Conservation (phyloP, 2,113 vertebrate species). For the Chamaetylas fuelleborni region DNA sequence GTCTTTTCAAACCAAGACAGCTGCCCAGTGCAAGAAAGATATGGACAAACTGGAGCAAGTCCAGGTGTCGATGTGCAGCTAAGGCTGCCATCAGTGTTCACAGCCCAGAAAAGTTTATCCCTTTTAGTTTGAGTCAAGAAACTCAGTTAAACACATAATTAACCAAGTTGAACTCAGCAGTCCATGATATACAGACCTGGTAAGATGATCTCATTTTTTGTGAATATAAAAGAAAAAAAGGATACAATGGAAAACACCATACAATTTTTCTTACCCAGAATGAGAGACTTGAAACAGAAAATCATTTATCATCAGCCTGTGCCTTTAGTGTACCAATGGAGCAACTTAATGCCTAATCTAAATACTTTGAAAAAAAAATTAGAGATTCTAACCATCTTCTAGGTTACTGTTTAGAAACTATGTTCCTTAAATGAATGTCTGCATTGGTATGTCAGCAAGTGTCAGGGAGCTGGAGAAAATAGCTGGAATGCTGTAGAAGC, state of each 20-base stretch:
- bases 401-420: not conserved
- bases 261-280: not conserved
- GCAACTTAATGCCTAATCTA: not conserved
- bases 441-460: not conserved
- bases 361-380: not conserved
- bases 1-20: too few species aligned
- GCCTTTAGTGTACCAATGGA: not conserved
- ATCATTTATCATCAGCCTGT: not conserved
- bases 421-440: not conserved
- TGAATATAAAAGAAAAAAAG: not conserved
- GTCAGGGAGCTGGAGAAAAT: not conserved
- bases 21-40: not conserved
- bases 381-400: not conserved
- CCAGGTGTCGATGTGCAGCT: not conserved
- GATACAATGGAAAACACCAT: not conserved
- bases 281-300: not conserved
- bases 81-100: not conserved
- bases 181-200: not conserved
- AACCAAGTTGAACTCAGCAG: not conserved
- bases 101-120: not conserved
- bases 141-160: not conserved
- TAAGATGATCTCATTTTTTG: not conserved
- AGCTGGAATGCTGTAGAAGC: not conserved
- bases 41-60: fast-evolving
- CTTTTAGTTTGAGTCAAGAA: not conserved